These are phyloP conservation scores for Mionectes olivaceus DNA, from an alignment of 2,797 vertebrate species.

Conservation along the genomic window DNA sequence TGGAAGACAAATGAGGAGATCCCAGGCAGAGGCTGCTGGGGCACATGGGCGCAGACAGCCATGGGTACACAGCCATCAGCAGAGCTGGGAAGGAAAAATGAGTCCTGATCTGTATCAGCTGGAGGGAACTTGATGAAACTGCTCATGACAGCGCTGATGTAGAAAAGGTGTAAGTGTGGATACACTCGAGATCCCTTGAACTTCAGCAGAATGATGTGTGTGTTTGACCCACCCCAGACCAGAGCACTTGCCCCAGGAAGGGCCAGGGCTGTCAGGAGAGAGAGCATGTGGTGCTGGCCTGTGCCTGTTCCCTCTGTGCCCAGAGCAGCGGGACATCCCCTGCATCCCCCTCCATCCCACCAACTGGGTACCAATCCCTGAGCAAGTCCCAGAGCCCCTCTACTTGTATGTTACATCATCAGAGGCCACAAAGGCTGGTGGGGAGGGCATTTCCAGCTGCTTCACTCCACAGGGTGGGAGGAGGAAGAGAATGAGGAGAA, in stretches of 20 bases:
- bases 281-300: background rate
- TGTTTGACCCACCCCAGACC: background rate
- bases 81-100: background rate
- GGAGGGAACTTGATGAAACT: background rate
- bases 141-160: background rate
- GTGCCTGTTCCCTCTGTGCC: background rate
- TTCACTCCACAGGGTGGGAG: background rate
- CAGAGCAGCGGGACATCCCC: background rate
- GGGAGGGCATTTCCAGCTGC: background rate
- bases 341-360: background rate
- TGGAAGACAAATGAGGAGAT: background rate
- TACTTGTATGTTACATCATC: fast-evolving
- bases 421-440: background rate
- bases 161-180: background rate
- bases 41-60: background rate
- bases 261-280: background rate
- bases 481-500: background rate
- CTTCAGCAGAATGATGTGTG: background rate
- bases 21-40: background rate
- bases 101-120: background rate
- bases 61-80: background rate
- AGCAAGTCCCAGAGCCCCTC: fast-evolving
- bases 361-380: background rate
- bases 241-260: background rate
- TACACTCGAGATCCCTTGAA: background rate